Conservation (phyloP, 2,113 vertebrate genomes). For the Saguinus imperator region DNA sequence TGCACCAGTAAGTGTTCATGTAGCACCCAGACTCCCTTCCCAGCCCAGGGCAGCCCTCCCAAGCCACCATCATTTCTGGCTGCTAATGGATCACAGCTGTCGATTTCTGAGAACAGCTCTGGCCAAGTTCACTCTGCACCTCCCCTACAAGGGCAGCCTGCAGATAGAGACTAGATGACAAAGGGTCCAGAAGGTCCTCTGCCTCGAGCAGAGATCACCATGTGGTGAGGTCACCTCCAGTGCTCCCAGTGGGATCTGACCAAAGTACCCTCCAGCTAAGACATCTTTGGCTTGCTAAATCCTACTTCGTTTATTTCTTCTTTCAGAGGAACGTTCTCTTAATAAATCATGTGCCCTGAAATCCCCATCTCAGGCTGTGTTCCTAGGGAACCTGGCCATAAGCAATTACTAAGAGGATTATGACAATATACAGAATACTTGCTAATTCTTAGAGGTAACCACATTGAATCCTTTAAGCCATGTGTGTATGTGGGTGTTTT, state of each 20-base stretch:
- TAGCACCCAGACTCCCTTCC: too few relatives aligned
- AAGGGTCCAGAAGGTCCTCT: too few relatives aligned
- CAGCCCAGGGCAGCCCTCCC: rapidly evolving
- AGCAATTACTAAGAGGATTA: background rate
- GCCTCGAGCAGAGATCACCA: background rate
- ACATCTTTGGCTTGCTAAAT: background rate
- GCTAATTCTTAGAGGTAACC: background rate
- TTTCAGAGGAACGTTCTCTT: background rate
- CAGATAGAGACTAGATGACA: rapidly evolving
- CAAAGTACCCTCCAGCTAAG: too few relatives aligned
- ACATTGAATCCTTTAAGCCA: background rate
- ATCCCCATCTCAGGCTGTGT: background rate
- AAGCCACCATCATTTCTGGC: background rate
- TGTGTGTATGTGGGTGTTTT: background rate
- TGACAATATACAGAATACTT: background rate
- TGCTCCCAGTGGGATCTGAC: background rate
- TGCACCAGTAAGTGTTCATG: background rate
- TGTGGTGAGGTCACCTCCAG: too few relatives aligned
- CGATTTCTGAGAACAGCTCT: background rate
- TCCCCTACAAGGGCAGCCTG: background rate
- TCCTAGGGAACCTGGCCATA: background rate
- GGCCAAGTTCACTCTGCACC: background rate
- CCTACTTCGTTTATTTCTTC: background rate
- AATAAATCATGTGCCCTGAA: background rate
- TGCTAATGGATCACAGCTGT: too few relatives aligned